Evolutionary conservation across 2,797 vertebrate genomes (phyloP).

Genomic region (Lindbergichthys nudifrons): DNA sequence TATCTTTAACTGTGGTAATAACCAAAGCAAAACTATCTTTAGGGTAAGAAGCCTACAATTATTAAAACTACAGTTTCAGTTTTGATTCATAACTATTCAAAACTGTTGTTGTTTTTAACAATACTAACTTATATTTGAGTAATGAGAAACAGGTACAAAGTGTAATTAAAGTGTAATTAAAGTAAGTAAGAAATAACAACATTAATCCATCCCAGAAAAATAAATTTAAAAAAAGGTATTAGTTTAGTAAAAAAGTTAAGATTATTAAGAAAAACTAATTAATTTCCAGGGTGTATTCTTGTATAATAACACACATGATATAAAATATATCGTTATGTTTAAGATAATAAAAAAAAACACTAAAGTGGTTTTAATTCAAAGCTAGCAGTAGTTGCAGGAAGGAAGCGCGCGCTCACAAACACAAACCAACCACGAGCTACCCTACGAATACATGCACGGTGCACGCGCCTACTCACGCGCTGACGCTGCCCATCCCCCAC

Average conservation of each 20-base stretch:
- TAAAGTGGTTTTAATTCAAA: slow-evolving; percentile 36
- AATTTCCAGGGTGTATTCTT: too few relatives aligned
- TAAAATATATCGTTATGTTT: background rate
- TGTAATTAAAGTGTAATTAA: background rate
- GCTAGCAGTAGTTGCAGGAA: slow-evolving; percentile 64
- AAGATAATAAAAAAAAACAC: slow-evolving; percentile 10
- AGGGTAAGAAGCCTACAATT: slow-evolving; percentile 1
- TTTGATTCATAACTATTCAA: slow-evolving; percentile 5
- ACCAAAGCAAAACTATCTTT: background rate
- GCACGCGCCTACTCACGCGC: slow-evolving; percentile 70
- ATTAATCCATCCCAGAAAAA: background rate
- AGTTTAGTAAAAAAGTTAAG: slow-evolving; percentile 15
- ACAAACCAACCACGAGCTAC: slow-evolving; percentile 64
- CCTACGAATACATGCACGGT: slow-evolving; percentile 55
- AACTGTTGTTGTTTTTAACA: background rate
- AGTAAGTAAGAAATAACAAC: background rate
- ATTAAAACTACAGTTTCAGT: slow-evolving; percentile 18
- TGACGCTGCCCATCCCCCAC: slow-evolving; percentile 86
- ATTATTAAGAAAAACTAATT: background rate
- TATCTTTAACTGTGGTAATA: background rate
- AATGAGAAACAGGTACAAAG: background rate
- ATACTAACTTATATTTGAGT: background rate
- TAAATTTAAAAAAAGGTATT: slow-evolving; percentile 5
- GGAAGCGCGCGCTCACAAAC: slow-evolving; percentile 69
- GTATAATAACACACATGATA: background rate